These are phyloP conservation scores for Pachypeltis micranthus DNA, from an alignment of 1,140 invertebrate species.

Conservation along the genomic window DNA sequence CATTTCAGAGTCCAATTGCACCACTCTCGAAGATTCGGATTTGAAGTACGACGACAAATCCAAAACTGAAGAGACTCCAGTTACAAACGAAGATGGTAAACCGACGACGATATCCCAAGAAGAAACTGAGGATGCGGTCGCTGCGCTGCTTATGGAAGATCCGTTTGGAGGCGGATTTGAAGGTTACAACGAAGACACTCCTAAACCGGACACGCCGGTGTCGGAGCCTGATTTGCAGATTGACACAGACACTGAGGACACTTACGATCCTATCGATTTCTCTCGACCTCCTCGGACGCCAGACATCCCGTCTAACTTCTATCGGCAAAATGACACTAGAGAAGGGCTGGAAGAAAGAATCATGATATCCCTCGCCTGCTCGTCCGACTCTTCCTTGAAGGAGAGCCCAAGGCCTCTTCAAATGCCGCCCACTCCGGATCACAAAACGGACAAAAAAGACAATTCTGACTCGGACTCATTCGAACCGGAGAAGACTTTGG, in stretches of 20 bases:
- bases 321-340: constrained; percentile 22
- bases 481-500: background rate
- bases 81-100: constrained; percentile 51
- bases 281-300: constrained; percentile 40
- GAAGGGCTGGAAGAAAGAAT: constrained; percentile 29
- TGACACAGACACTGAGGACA: constrained; percentile 73
- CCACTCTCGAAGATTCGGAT: constrained; percentile 21
- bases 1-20: constrained; percentile 44
- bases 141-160: constrained; percentile 63
- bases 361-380: constrained; percentile 22
- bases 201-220: constrained; percentile 70
- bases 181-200: constrained; percentile 50
- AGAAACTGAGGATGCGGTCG: constrained; percentile 83
- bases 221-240: constrained; percentile 75
- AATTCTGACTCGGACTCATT: background rate
- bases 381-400: constrained; percentile 18
- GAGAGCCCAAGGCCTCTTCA: constrained; percentile 3
- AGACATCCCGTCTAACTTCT: constrained; percentile 31
- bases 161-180: constrained; percentile 56
- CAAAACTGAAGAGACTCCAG: constrained; percentile 32
- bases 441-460: constrained; percentile 5
- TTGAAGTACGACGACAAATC: constrained; percentile 32
- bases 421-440: constrained; percentile 12
- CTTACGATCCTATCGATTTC: constrained; percentile 41
- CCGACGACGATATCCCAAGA: constrained; percentile 78